Evolutionary conservation across 92 coral and sea anemone species (phyloP).

Genomic region (Blastomussa wellsi): DNA sequence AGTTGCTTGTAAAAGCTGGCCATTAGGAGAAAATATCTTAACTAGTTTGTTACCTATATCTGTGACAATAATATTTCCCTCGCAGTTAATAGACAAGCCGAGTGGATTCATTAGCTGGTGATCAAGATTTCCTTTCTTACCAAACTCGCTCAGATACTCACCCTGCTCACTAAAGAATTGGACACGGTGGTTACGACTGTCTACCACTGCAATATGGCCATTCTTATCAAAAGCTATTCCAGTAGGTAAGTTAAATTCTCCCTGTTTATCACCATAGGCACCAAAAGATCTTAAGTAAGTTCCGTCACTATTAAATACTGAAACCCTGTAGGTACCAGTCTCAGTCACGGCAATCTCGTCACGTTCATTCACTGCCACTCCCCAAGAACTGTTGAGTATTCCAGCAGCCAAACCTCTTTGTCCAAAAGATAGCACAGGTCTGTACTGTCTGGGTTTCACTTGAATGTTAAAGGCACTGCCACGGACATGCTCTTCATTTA

Average conservation of each 20-base stretch:
- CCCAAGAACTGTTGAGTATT: conserved; percentile 1
- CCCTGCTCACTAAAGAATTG: background rate
- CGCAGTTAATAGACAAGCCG: conserved; percentile 1
- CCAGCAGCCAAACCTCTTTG: conserved; percentile 8
- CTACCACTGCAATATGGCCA: conserved; percentile 1
- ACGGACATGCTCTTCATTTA: background rate
- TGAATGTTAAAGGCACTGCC: background rate
- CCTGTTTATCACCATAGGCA: background rate
- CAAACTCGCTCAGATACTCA: background rate
- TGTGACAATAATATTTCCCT: conserved; percentile 29
- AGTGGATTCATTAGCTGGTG: background rate
- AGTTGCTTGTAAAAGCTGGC: background rate
- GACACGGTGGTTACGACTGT: conserved; percentile 6
- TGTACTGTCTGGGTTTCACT: conserved; percentile 1
- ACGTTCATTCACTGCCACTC: conserved; percentile 18
- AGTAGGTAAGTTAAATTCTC: background rate
- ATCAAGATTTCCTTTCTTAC: conserved; percentile 10
- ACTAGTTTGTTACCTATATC: background rate
- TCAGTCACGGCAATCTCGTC: conserved; percentile 31
- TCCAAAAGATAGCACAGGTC: background rate
- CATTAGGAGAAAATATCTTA: background rate
- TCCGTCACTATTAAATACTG: background rate
- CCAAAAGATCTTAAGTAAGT: conserved; percentile 1
- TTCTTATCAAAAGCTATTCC: background rate
- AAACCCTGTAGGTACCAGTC: background rate